A percentile compares a stretch with the other conserved stretches of the same genome.
Evolutionary conservation across 2,888 invertebrate species (phyloP).

Genomic region (Elegia similella): DNA sequence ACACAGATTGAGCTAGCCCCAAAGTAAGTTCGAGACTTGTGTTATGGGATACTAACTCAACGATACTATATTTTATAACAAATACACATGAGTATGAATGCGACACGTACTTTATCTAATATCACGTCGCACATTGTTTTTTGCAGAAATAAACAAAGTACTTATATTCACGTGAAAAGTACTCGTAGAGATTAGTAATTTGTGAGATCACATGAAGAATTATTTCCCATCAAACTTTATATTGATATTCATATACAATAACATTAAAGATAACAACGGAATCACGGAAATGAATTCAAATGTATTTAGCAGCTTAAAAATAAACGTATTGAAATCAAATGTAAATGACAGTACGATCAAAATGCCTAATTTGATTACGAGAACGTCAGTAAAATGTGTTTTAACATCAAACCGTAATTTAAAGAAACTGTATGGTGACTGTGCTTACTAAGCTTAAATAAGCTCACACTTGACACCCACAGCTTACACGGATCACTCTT

Average conservation of each 20-base stretch:
- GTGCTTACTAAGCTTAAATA: not conserved
- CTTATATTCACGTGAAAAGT: too few relatives aligned
- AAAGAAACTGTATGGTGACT: constrained; percentile 6
- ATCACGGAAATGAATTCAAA: not conserved
- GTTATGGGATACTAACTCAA: too few relatives aligned
- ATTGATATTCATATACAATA: not conserved
- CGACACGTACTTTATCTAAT: too few relatives aligned
- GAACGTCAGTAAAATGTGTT: not conserved
- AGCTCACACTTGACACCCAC: constrained; percentile 13
- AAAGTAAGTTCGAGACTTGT: too few relatives aligned
- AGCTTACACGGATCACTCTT: constrained; percentile 8
- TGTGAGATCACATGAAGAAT: too few relatives aligned
- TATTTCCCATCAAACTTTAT: too few relatives aligned
- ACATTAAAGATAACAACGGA: not conserved
- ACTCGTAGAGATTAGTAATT: too few relatives aligned
- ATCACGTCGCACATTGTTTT: too few relatives aligned
- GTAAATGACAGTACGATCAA: constrained; percentile 5
- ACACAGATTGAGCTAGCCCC: too few relatives aligned
- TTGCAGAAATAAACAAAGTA: too few relatives aligned
- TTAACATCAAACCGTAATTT: constrained; percentile 1
- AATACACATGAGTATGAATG: too few relatives aligned
- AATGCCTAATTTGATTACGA: constrained; percentile 5
- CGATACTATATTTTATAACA: too few relatives aligned
- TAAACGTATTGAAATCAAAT: constrained; percentile 6
- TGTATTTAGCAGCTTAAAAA: constrained; percentile 7